A percentile compares a stretch with the other conserved stretches of the same genome.
phyloP scores from a whole-genome alignment of 2,113 vertebrate genomes.

The Protomyctophum bolini region DNA sequence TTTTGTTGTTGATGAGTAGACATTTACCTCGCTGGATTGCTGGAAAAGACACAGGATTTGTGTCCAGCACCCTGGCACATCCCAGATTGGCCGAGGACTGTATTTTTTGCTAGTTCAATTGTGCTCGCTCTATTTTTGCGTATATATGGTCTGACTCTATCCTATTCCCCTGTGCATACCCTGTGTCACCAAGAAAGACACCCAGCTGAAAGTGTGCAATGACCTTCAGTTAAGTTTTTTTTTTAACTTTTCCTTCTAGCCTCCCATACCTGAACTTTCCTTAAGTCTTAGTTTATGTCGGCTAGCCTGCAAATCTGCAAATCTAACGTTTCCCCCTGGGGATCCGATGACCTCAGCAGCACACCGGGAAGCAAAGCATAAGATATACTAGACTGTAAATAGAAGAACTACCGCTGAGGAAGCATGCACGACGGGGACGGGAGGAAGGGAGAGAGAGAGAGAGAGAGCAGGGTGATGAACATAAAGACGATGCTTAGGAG shows the following conservation, averaged over 20 bases:
- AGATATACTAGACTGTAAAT: constrained; percentile 30
- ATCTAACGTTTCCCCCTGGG: constrained; percentile 36
- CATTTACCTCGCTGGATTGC: no score
- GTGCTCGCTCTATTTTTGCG: no score
- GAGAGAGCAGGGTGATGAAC: neutral
- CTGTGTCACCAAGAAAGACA: no score
- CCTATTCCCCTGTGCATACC: no score
- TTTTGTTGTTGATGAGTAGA: no score
- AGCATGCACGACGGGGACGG: neutral
- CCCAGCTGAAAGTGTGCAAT: no score
- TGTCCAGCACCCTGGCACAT: no score
- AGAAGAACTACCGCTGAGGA: constrained; percentile 3
- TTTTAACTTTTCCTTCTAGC: constrained; percentile 24
- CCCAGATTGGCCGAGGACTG: no score
- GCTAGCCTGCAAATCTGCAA: constrained; percentile 35
- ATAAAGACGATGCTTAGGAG: neutral
- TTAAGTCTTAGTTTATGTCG: constrained; percentile 62
- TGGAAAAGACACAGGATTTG: no score
- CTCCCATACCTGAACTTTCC: constrained; percentile 54
- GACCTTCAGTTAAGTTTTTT: constrained; percentile 17
- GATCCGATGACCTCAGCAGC: constrained; percentile 52
- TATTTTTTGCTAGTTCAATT: no score
- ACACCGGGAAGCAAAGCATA: constrained; percentile 23
- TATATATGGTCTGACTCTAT: no score
- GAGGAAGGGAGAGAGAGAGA: neutral